Conservation (phyloP, 2,797 vertebrate species). For the Poecilia wingei region DNA sequence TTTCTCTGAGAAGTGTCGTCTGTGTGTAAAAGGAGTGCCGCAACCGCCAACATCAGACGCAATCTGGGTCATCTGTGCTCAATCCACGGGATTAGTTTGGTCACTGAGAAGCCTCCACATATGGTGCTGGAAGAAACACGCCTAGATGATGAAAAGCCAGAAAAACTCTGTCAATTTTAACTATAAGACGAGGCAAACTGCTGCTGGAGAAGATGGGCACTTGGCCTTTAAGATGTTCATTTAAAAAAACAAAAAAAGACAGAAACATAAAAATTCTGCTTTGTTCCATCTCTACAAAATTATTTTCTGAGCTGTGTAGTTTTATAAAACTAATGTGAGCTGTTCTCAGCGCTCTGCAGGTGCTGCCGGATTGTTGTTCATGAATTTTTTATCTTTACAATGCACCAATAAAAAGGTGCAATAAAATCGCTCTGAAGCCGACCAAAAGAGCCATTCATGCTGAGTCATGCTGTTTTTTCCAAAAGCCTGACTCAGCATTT, state of each 20-base stretch:
- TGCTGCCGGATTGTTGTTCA: not conserved
- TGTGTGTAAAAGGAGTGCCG: not conserved
- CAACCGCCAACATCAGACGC: constrained; percentile 4
- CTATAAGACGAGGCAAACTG: not conserved
- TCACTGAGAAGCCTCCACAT: constrained; percentile 19
- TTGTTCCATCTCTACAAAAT: not conserved
- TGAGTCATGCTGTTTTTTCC: not conserved
- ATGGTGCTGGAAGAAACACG: constrained; percentile 6
- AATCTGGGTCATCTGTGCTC: constrained; percentile 56
- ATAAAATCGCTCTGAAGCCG: not conserved
- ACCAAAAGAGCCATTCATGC: not conserved
- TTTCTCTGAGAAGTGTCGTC: not conserved
- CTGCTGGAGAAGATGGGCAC: not conserved
- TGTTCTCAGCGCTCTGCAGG: not conserved
- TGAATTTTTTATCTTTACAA: not conserved
- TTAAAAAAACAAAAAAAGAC: not conserved
- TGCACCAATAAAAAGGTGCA: not conserved
- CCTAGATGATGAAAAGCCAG: not conserved
- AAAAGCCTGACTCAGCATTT: not conserved
- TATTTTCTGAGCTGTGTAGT: not conserved
- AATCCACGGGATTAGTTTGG: constrained; percentile 56
- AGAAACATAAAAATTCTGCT: not conserved
- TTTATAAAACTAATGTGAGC: not conserved
- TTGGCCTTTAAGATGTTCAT: not conserved
- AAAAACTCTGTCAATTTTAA: not conserved